Evolutionary conservation across 2,113 vertebrate species (phyloP).

Genomic region (Meles meles): DNA sequence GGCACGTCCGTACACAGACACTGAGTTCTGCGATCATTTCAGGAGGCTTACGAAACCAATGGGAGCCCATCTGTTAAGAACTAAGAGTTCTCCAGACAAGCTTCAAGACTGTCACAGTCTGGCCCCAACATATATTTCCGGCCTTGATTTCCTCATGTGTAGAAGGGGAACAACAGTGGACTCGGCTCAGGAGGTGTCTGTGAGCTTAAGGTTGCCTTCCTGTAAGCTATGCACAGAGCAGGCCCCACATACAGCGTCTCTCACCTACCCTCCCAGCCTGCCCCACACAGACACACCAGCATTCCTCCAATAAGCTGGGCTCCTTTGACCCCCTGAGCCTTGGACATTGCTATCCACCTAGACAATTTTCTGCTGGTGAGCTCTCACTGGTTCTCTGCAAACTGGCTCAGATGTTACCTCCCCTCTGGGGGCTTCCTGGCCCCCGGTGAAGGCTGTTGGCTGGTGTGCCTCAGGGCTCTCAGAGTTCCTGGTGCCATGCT

Average conservation of each 20-base stretch:
- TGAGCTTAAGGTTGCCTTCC: not conserved
- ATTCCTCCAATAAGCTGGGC: accelerated
- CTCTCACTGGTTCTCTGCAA: not conserved
- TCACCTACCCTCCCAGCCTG: accelerated
- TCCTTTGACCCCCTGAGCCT: not conserved
- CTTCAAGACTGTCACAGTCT: accelerated
- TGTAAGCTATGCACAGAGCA: accelerated
- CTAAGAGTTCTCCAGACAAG: not conserved
- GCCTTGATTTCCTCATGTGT: not conserved
- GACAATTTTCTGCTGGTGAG: not conserved
- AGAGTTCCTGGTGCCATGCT: accelerated
- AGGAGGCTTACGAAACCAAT: accelerated
- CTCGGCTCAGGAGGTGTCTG: accelerated
- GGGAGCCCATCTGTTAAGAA: not conserved
- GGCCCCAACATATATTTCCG: not conserved
- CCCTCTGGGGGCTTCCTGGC: not conserved
- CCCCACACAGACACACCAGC: accelerated
- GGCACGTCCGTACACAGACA: accelerated
- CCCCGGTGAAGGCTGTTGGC: not conserved
- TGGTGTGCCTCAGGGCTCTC: not conserved
- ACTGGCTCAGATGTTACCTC: not conserved
- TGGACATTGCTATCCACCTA: not conserved
- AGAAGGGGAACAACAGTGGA: not conserved
- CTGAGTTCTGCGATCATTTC: not conserved
- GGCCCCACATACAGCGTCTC: accelerated